Base-by-base conservation (phyloP, 1,140 invertebrate species). In the Drosophila pachea region DNA sequence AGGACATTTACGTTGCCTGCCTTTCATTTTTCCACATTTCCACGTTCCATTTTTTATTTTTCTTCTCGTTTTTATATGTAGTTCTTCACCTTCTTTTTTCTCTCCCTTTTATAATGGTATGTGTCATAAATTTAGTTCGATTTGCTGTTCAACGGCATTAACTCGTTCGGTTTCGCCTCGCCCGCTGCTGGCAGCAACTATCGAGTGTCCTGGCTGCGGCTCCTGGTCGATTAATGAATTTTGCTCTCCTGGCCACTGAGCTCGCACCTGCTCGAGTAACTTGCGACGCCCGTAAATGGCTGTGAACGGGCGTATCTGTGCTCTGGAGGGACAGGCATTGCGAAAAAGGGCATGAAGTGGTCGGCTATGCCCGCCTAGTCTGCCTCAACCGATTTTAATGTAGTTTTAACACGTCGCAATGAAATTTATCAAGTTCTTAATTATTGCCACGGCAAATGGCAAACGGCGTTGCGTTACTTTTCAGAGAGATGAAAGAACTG, bases 41-140 rank as follows among this genome's bases (percentile, higher is more conserved):
- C 22, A 22, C 22, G 22, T 22, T 22, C 3, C 22, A 22, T 22
- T 22, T 55, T 43, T 22, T 35, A 8, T 42, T 42, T 42, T 54
- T 48, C 14, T 36, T 14, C 43, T 42, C 14, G 33, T n/a, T 43
- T 42, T 42, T 42, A 65, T 66, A 61, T 68, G 55, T 64, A 50
- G 59, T 73, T 69, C 66, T 56, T 38, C 58, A 56, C 32, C 47
- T 64, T 40, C 64, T 67, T 35, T 49, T 62, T 67, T 61, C 62
- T 45, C 47, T 29, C 49, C 8, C 36, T 58, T 40, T 31, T 67
- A 60, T 49, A 50, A 70, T 65, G 74, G 22, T 70, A 74, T 82
- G 78, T 82, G 78, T 87, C 83, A 87, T 87, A 87, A 87, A 87
- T 87, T 83, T 87, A 87, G 83, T 87, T 87, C 83, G 83, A 87